These are phyloP conservation scores for Apteryx mantelli DNA, from an alignment of 2,113 vertebrate genomes.

Conservation along the genomic window DNA sequence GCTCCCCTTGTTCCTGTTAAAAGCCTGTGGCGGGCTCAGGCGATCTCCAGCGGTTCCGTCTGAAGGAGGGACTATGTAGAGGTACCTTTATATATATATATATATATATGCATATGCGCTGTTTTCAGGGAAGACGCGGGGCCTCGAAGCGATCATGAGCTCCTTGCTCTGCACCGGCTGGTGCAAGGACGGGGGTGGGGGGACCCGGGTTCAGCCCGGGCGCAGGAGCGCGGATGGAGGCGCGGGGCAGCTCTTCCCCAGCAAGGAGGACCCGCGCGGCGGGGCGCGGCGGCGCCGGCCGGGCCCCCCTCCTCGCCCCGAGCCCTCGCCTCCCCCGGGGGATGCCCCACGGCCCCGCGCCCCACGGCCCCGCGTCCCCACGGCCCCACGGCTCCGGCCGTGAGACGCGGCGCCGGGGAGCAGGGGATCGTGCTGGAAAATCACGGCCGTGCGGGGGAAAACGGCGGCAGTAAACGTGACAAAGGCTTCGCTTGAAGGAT, in stretches of 20 bases:
- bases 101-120: too few relatives aligned
- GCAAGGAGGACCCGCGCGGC: too few relatives aligned
- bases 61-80: background rate
- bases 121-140: background rate
- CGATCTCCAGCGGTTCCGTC: background rate
- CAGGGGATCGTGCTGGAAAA: background rate
- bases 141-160: fast-evolving
- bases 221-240: too few relatives aligned
- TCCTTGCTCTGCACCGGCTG: background rate
- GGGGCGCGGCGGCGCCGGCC: too few relatives aligned
- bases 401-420: background rate
- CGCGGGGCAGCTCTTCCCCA: too few relatives aligned
- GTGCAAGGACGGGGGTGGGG: background rate
- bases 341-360: background rate
- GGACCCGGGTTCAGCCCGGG: background rate
- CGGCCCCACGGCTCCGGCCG: too few relatives aligned
- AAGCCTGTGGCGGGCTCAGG: background rate
- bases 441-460: background rate
- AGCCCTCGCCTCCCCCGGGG: background rate
- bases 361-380: background rate
- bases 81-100: background rate
- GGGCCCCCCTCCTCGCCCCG: too few relatives aligned
- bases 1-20: background rate
- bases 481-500: background rate
- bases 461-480: background rate